A percentile compares a stretch with the other conserved stretches of the same genome.
phyloP scores from a whole-genome alignment of 1,140 invertebrate species.

The Drosophila mojavensis region DNA sequence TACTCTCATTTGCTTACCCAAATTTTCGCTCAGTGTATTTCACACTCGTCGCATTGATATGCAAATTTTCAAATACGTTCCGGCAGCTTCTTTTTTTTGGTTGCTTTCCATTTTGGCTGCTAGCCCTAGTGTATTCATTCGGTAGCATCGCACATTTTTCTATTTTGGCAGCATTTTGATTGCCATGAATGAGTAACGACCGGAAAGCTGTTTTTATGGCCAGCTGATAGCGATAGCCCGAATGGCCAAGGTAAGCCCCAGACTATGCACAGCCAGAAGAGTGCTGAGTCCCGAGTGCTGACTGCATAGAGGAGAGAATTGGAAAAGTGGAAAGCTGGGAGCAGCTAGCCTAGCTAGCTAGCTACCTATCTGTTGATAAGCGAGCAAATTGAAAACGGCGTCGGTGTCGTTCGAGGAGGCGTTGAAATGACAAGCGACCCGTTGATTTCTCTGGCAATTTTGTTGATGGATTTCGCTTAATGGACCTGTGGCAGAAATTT shows the following conservation, averaged over 20 bases:
- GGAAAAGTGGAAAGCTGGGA: slow-evolving; percentile 2
- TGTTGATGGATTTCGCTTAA: slow-evolving; percentile 76
- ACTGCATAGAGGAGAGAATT: background rate
- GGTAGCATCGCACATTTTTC: slow-evolving; percentile 60
- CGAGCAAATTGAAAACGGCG: slow-evolving; percentile 79
- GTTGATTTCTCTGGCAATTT: slow-evolving; percentile 77
- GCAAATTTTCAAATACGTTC: slow-evolving; percentile 77
- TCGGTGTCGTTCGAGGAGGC: slow-evolving; percentile 57
- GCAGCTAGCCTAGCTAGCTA: background rate
- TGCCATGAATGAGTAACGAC: slow-evolving; percentile 82
- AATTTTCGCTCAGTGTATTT: slow-evolving; percentile 34
- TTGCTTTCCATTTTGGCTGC: slow-evolving; percentile 26
- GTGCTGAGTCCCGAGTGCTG: background rate
- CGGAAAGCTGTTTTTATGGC: slow-evolving; percentile 82
- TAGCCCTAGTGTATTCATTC: background rate
- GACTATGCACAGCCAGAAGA: slow-evolving; percentile 25
- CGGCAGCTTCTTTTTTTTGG: slow-evolving; percentile 36
- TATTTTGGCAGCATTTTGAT: slow-evolving; percentile 81
- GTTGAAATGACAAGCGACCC: slow-evolving; percentile 73
- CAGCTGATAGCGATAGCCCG: slow-evolving; percentile 66
- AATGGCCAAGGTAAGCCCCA: slow-evolving; percentile 64
- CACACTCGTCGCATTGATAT: slow-evolving; percentile 67
- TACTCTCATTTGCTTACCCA: background rate
- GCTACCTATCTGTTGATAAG: slow-evolving; percentile 68
- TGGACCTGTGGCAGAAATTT: slow-evolving; percentile 66